Conservation (phyloP, 2,888 invertebrate genomes). For the Lasius platythorax region DNA sequence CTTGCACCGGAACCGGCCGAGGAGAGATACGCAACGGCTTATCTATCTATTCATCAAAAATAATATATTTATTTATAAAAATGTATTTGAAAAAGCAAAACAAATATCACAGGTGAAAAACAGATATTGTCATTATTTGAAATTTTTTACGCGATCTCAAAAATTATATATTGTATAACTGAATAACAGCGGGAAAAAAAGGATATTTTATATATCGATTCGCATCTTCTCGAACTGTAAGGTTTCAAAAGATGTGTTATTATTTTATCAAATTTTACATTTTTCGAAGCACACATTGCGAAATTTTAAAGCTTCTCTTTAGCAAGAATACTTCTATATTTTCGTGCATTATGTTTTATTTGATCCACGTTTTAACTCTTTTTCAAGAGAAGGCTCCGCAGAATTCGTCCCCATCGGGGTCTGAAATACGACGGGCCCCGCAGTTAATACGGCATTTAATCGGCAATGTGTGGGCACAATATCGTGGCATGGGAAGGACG, state of each 20-base stretch:
- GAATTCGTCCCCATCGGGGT: conserved; percentile 49
- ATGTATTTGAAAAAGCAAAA: background rate
- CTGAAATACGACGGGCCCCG: conserved; percentile 79
- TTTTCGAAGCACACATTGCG: background rate
- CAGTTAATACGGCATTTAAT: conserved; percentile 83
- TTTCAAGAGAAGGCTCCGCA: conserved; percentile 68
- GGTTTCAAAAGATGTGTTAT: background rate
- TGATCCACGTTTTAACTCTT: conserved; percentile 73
- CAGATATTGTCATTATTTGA: background rate
- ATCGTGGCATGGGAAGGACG: conserved; percentile 74
- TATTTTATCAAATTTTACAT: background rate
- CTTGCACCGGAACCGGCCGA: background rate
- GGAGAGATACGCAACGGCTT: background rate
- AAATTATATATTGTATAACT: background rate
- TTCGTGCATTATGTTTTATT: conserved; percentile 67
- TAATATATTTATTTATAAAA: background rate
- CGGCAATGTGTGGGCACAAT: conserved; percentile 81
- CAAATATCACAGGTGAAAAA: background rate
- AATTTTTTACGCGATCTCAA: background rate
- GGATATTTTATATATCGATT: background rate
- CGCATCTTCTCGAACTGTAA: background rate
- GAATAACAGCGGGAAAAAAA: background rate
- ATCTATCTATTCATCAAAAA: background rate
- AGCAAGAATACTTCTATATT: conserved; percentile 18
- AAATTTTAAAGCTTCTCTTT: background rate